phyloP scores from a whole-genome alignment of 2,113 vertebrate genomes.

The Rafetus swinhoei region DNA sequence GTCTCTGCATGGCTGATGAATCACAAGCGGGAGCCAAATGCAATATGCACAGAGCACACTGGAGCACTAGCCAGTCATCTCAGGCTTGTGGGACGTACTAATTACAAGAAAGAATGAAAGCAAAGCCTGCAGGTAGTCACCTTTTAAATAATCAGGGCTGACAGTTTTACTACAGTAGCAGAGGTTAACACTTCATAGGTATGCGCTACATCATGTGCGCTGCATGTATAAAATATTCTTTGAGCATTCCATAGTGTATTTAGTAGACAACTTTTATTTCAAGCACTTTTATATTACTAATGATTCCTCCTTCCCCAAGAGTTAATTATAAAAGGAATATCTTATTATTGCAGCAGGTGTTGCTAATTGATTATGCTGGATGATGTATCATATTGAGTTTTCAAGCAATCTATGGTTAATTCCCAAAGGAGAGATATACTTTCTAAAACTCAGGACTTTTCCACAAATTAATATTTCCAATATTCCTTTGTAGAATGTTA shows the following conservation, averaged over 20 bases:
- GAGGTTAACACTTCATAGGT: slow-evolving; percentile 66
- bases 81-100: slow-evolving; percentile 53
- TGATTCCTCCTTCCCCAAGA: background rate
- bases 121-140: slow-evolving; percentile 55
- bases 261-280: slow-evolving; percentile 19
- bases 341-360: background rate
- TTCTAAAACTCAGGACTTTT: background rate
- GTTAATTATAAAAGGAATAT: background rate
- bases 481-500: background rate
- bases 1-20: slow-evolving; percentile 45
- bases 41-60: background rate
- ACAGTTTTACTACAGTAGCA: slow-evolving; percentile 64
- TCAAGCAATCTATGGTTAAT: slow-evolving; percentile 5
- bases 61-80: slow-evolving; percentile 31
- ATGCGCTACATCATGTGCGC: slow-evolving; percentile 4
- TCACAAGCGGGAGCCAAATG: slow-evolving; percentile 35
- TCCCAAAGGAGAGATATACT: background rate
- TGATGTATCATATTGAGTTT: background rate
- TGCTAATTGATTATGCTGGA: background rate
- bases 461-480: slow-evolving; percentile 19
- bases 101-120: slow-evolving; percentile 47
- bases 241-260: slow-evolving; percentile 28
- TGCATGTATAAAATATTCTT: slow-evolving; percentile 12
- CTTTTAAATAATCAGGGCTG: slow-evolving; percentile 67
- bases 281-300: background rate